Evolutionary conservation across 2,888 invertebrate genomes (phyloP).

Genomic region (Scaptodrosophila latifasciaeformis): DNA sequence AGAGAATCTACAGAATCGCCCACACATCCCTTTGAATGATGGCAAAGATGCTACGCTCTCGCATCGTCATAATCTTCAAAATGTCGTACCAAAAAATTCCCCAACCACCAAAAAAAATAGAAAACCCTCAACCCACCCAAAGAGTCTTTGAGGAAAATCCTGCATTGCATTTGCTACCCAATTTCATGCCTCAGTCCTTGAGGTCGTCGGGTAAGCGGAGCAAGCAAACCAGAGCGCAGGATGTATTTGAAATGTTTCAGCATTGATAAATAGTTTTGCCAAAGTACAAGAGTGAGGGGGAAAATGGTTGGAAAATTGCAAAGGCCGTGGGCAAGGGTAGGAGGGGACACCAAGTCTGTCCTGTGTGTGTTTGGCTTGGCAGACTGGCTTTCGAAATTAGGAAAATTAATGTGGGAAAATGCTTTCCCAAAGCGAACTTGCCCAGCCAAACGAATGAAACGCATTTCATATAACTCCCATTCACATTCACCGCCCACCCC

Average conservation of each 20-base stretch:
- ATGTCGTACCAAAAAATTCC: no score
- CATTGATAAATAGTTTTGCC: slow-evolving; percentile 68
- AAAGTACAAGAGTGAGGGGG: no score
- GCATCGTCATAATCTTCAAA: slow-evolving; percentile 52
- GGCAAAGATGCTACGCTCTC: neutral
- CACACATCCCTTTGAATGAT: no score
- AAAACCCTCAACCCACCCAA: no score
- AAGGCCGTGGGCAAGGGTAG: neutral
- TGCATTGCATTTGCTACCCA: slow-evolving; percentile 14
- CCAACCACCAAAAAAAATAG: no score
- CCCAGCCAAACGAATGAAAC: slow-evolving; percentile 42
- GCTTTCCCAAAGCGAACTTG: slow-evolving; percentile 45
- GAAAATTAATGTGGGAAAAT: slow-evolving; percentile 68
- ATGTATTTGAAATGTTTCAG: slow-evolving; percentile 66
- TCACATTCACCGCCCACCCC: no score
- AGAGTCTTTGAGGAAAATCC: neutral
- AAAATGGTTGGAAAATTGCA: no score
- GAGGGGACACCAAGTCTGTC: neutral
- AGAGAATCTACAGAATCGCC: no score
- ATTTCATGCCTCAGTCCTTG: slow-evolving; percentile 40
- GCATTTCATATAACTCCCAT: slow-evolving; percentile 47
- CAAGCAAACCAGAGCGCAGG: slow-evolving; percentile 40
- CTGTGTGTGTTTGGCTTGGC: slow-evolving; percentile 17
- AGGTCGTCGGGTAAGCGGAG: no score
- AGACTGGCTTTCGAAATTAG: slow-evolving; percentile 56